Conservation (phyloP, 2,113 vertebrate genomes). For the Melanerpes aurifrons region DNA sequence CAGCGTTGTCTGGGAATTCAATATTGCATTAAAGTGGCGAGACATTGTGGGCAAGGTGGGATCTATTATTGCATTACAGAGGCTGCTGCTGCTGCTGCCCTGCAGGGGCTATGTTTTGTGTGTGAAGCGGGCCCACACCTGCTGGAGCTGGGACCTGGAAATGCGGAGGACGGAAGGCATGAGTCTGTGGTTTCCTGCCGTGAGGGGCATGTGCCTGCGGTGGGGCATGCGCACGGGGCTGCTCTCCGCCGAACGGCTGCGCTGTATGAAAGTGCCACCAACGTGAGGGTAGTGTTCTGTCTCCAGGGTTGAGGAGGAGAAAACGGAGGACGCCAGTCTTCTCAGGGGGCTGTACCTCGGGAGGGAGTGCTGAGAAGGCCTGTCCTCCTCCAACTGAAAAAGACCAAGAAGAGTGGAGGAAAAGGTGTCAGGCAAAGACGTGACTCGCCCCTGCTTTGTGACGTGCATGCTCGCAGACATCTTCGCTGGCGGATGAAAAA, state of each 20-base stretch:
- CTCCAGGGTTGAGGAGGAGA: slow-evolving; percentile 98
- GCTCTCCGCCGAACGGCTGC: slow-evolving; percentile 98
- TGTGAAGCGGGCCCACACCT: slow-evolving; percentile 96
- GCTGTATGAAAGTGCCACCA: slow-evolving; percentile 93
- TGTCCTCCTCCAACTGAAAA: slow-evolving; percentile 96
- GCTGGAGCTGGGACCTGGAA: slow-evolving; percentile 94
- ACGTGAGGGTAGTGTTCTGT: slow-evolving; percentile 96
- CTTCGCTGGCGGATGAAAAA: slow-evolving; percentile 69
- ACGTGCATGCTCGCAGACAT: slow-evolving; percentile 73
- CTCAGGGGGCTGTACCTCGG: slow-evolving; percentile 96
- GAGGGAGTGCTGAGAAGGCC: slow-evolving; percentile 87
- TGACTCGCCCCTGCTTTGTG: slow-evolving; percentile 80
- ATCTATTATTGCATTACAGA: slow-evolving; percentile 84
- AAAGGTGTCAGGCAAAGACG: slow-evolving; percentile 86
- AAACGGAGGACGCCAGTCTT: slow-evolving; percentile 98
- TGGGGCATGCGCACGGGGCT: slow-evolving; percentile 92
- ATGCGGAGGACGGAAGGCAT: slow-evolving; percentile 93
- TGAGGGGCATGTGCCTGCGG: slow-evolving; percentile 81
- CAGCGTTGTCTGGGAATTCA: slow-evolving; percentile 66
- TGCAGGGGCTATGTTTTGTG: slow-evolving; percentile 91
- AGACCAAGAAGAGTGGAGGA: slow-evolving; percentile 97
- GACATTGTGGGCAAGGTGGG: slow-evolving; percentile 64
- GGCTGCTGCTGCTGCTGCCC: slow-evolving; percentile 67
- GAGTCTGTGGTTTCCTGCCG: slow-evolving; percentile 90
- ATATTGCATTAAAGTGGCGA: slow-evolving; percentile 75